Evolutionary conservation across 1,140 invertebrate genomes (phyloP), one percentile per base, ranked within the genome.

Genomic region (Rhyzopertha dominica): DNA sequence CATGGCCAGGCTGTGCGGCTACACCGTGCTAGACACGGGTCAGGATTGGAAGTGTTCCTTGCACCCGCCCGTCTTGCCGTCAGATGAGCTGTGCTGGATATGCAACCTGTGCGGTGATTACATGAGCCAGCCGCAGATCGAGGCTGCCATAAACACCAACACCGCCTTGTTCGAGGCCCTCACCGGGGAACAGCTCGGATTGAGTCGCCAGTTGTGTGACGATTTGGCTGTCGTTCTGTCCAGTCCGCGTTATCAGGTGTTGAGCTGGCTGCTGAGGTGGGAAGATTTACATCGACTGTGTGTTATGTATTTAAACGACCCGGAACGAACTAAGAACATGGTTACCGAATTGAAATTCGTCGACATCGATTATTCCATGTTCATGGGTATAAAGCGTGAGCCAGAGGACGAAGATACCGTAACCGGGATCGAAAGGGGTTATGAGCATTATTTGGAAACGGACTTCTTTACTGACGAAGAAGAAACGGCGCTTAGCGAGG

Each of bases 331-430:
- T 54, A 70, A 76, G 14, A 77, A 75, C 47, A 69, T 71, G 10
- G 74, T 75, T 34, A 79, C 77, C 24, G 76, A 79, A 46, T 58
- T 81, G 3, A 81, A 81, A 54, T 81, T 75, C 58, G 57, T 81
- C 0, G 78, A 81, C 43, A 78, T 81, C 36, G 79, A 81, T 60
- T 81, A 81, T 50, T 76, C 73, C 20, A 75, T 77, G 49, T 81
- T 80, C 51, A 73, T 75, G 47, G 69, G 76, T 58, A 74, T 62
- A 30, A 66, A 64, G 44, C 43, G 73, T 57, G 76, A 77, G 2
- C 70, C 68, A 53, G 1, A 72, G 58, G 40, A 72, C 24, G 58
- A 60, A 41, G 26, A 40, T 8, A n/a, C n/a, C n/a, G 47, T 49
- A 29, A 46, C 55, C 7, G 76, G 76, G 0, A 79, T 79, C 23